A percentile compares a stretch with the other conserved stretches of the same genome.
These are phyloP conservation scores for Corydoras maculifer DNA, from an alignment of 2,113 vertebrate species.

Conservation along the genomic window DNA sequence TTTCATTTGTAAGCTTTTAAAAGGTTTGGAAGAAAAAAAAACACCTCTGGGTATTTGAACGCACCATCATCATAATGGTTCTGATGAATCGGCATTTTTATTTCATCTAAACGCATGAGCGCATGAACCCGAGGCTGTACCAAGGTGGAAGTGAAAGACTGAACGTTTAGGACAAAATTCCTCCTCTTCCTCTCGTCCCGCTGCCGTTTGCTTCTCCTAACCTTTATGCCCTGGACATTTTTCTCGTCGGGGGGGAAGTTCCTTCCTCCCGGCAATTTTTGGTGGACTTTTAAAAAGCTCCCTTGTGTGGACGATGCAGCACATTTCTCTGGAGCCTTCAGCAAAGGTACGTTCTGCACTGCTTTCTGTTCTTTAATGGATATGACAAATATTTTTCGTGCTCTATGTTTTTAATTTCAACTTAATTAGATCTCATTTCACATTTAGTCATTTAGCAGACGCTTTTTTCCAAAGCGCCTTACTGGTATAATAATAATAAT, in stretches of 20 bases:
- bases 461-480: too few species aligned
- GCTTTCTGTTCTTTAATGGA: background rate
- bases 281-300: constrained; percentile 5
- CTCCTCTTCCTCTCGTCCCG: constrained; percentile 17
- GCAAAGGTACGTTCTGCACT: constrained; percentile 18
- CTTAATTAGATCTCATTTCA: too few species aligned
- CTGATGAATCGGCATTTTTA: background rate
- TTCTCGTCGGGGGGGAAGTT: constrained; percentile 24
- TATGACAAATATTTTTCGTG: background rate
- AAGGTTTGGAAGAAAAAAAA: background rate
- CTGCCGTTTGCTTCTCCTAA: constrained; percentile 26
- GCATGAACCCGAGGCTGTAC: background rate
- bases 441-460: too few species aligned
- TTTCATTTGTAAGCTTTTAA: background rate
- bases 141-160: constrained; percentile 36
- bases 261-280: background rate
- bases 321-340: background rate
- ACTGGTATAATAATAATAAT: too few species aligned
- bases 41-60: background rate
- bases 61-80: background rate
- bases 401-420: too few species aligned
- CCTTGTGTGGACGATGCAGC: background rate
- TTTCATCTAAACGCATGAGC: background rate
- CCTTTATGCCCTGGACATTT: constrained; percentile 35
- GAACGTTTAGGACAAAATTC: background rate